Conservation (phyloP, 1,140 invertebrate genomes). For the Caenorhabditis remanei region DNA sequence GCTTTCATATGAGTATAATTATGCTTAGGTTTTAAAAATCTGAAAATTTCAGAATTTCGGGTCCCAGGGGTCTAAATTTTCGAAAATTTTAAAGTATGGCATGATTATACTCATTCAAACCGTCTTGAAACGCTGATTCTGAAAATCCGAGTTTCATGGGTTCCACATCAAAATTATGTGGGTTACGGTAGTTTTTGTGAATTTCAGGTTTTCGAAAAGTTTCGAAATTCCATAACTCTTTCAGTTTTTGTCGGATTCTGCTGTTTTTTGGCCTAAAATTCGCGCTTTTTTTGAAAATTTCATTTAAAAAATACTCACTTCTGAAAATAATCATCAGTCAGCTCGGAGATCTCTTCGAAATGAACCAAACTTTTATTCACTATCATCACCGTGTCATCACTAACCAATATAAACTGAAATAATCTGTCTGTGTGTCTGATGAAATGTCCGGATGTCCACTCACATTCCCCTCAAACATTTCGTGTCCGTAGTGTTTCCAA, state of each 20-base stretch:
- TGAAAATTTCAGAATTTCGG: no score
- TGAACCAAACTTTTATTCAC: constrained; percentile 1
- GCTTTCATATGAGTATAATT: not conserved
- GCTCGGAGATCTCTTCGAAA: constrained; percentile 12
- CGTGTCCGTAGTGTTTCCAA: constrained; percentile 4
- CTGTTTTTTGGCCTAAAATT: no score
- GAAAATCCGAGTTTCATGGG: not conserved
- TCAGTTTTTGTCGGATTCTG: no score
- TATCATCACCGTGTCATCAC: constrained; percentile 1
- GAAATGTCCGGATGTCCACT: not conserved
- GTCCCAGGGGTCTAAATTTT: not conserved
- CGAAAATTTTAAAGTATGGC: not conserved
- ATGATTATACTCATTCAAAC: constrained; percentile 23
- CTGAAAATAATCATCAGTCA: constrained; percentile 19
- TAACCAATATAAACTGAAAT: constrained; percentile 34
- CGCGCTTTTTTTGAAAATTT: no score
- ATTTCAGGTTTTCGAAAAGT: not conserved
- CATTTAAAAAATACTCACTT: constrained; percentile 6
- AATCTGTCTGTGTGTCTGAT: not conserved
- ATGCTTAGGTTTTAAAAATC: not conserved
- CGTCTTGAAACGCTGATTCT: not conserved
- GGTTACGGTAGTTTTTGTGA: constrained; percentile 6
- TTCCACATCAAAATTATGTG: not conserved
- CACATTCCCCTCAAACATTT: constrained; percentile 17
- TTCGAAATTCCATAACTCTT: not conserved